Evolutionary conservation across 2,888 invertebrate species (phyloP), one percentile per base, ranked within the genome.

Genomic region (Holacanthella duospinosa): DNA sequence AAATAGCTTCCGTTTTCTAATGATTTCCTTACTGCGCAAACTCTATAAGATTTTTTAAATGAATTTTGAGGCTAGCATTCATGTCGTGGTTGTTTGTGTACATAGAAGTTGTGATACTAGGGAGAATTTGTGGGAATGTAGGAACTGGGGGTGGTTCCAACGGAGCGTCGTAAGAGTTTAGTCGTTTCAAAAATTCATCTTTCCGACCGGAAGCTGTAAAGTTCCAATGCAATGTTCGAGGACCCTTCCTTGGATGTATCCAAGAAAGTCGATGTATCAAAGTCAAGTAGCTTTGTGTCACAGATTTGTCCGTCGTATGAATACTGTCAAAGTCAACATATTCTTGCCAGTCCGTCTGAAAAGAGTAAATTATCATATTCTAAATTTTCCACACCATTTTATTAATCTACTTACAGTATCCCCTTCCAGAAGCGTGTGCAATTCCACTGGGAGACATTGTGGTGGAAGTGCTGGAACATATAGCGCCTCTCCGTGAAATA

Each of bases 401-500:
- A n/a, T n/a, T n/a, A n/a, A n/a, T n/a, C n/a, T 59, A 70, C 74
- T 74, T 77, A 84, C 84, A 72, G 77, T 76, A 72, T 81, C 81
- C 2, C 83, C 83, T 74, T 81, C 82, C 62, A 88, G 80, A 43
- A 89, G 80, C 36, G 80, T 77, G 1, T 82, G 76, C 55, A 90
- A 77, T 68, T 84, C 82, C 62, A 82, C 81, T 4, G 85, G 81
- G 76, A 86, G 83, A 74, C 87, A 90, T 73, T 87, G 86, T 0
- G 85, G 83, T 9, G 89, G 88, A 48, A 89, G 77, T 43, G 85
- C 83, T 36, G 85, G 84, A 59, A 86, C 77, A 75, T 85, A 83
- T 25, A 87, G 76, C 56, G 82, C 81, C 1, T 82, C 78, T 73
- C 85, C 85, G 75, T 87, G 88, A 1, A 90, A 78, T 64, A 84